Base-by-base conservation (phyloP, 2,888 invertebrate species). In the Drosophila atroscutellata region DNA sequence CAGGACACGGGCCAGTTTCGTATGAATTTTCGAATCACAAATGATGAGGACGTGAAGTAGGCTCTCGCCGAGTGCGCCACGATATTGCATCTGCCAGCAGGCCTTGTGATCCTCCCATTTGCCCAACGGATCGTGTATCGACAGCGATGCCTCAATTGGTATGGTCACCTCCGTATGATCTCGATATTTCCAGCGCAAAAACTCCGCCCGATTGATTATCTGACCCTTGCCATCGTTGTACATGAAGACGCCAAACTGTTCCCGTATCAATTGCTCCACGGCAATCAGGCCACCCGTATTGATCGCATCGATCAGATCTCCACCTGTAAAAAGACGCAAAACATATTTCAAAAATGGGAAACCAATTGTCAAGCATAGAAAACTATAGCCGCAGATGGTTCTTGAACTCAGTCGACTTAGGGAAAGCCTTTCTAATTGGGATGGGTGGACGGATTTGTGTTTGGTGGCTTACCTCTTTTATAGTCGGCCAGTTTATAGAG, bases 71-170 rank as follows among this genome's bases (percentile, higher is more conserved):
- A 99, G 94, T 0, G 98, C 97, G 0, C 99, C 99, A 15, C 99
- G 95, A 91, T 97, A 98, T 90, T 98, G 97, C 96, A 99, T 97
- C 93, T 98, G 98, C 99, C 99, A 99, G 92, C 99, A 99, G 0
- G 98, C 98, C 78, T 97, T 96, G 93, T 98, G 98, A 91, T 98
- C 97, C 75, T 94, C 94, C 97, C 98, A 98, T 90, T 97, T 97
- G 47, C 97, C 96, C 30, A 98, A 94, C 0, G 98, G 98, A 92
- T 98, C 98, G 91, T 97, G 97, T 0, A 96, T 95, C 30, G 97
- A 96, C 0, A 97, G 93, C 0, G 96, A 97, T 0, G 97, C 97
- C 92, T 98, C 97, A 70, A 98, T 97, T 7, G 97, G 97, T 64
- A 98, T 94, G n/a, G 96, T 95, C 8, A 95, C 97, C 94, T 96